Evolutionary conservation across 2,797 vertebrate species (phyloP).

Genomic region (Microctenopoma lineatum): DNA sequence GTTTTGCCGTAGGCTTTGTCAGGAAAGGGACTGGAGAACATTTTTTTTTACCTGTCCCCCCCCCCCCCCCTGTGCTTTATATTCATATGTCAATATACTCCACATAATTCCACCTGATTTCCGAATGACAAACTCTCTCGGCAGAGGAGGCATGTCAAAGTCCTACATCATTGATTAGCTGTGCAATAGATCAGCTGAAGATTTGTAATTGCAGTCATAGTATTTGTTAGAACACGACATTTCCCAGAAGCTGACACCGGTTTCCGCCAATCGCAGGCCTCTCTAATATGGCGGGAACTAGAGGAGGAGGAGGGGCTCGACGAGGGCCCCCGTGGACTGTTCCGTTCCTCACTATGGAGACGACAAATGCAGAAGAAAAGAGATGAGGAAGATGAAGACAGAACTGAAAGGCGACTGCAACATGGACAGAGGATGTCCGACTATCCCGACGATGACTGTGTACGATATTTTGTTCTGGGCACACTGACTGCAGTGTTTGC

Average conservation of each 20-base stretch:
- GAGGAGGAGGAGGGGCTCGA: slow-evolving; percentile 90
- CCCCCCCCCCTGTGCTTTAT: neutral
- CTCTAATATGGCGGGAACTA: slow-evolving; percentile 99
- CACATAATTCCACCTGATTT: neutral
- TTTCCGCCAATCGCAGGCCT: slow-evolving; percentile 99
- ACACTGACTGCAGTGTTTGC: slow-evolving; percentile 90
- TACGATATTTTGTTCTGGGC: slow-evolving; percentile 93
- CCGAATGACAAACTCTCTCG: neutral
- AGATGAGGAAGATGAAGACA: slow-evolving; percentile 78
- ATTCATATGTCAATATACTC: neutral
- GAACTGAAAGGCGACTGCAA: slow-evolving; percentile 77
- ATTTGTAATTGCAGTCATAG: slow-evolving; percentile 49
- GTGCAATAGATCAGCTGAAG: slow-evolving; percentile 8
- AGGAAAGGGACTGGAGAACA: neutral
- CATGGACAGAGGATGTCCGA: slow-evolving; percentile 77
- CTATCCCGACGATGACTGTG: slow-evolving; percentile 88
- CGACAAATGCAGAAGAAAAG: slow-evolving; percentile 54
- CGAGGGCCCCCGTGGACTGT: slow-evolving; percentile 66
- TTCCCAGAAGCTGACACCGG: slow-evolving; percentile 91
- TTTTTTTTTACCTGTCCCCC: too few species aligned
- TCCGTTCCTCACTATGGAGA: slow-evolving; percentile 69
- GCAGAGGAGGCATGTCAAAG: neutral
- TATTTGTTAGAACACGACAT: slow-evolving; percentile 72
- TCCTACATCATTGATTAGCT: neutral
- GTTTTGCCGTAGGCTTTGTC: neutral